These are phyloP conservation scores for Scomber colias DNA, from an alignment of 2,113 vertebrate genomes.

Conservation along the genomic window DNA sequence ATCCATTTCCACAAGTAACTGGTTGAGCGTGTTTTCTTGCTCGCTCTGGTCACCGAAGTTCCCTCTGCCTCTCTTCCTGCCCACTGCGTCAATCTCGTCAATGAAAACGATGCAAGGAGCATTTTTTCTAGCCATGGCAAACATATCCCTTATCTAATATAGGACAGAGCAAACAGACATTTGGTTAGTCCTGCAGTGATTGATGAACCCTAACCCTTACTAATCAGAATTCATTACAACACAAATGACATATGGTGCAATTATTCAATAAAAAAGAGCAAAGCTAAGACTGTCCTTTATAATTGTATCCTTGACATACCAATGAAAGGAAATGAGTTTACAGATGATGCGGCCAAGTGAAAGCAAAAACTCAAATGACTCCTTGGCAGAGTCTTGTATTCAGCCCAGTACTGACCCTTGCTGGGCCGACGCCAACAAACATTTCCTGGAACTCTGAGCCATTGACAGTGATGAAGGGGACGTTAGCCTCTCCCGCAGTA, in stretches of 20 bases:
- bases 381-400: background rate
- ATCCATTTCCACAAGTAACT: conserved; percentile 98
- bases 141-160: conserved; percentile 89
- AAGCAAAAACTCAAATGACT: background rate
- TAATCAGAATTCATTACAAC: background rate
- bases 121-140: conserved; percentile 92
- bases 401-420: conserved; percentile 87
- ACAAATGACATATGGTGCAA: no score
- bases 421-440: conserved; percentile 97
- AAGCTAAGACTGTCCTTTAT: background rate
- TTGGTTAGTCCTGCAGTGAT: no score
- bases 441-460: conserved; percentile 98
- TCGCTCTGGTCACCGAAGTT: conserved; percentile 93
- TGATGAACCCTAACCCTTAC: no score
- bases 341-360: background rate
- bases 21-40: conserved; percentile 97
- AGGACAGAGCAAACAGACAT: background rate
- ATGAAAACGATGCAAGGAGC: conserved; percentile 98
- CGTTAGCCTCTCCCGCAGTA: conserved; percentile 95
- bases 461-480: conserved; percentile 96
- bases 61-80: conserved; percentile 92
- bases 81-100: conserved; percentile 97
- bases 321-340: conserved; percentile 10
- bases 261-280: background rate
- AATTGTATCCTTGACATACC: background rate